Evolutionary conservation across 2,113 vertebrate species (phyloP).

Genomic region (Pelusios castaneus): DNA sequence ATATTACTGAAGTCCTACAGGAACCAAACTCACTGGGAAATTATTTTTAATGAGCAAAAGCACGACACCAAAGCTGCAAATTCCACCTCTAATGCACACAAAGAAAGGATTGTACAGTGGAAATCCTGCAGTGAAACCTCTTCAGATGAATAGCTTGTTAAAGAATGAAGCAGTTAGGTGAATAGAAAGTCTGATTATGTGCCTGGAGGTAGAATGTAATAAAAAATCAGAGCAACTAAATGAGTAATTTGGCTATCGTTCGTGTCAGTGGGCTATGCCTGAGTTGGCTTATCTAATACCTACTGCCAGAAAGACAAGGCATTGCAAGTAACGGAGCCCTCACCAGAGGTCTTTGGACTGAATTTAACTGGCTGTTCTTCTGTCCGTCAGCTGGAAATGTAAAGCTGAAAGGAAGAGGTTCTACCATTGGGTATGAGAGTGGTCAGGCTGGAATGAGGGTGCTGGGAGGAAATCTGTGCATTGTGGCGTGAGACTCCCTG

Average conservation of each 20-base stretch:
- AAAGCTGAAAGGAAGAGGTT: conserved; percentile 1
- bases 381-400: not conserved
- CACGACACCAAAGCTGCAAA: conserved; percentile 12
- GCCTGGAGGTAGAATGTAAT: conserved; percentile 63
- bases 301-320: conserved; percentile 22
- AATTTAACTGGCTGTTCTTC: not conserved
- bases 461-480: not conserved
- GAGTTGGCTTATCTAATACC: conserved; percentile 30
- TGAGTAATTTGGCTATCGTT: conserved; percentile 60
- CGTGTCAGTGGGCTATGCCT: conserved; percentile 33
- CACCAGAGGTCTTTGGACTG: not conserved
- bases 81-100: conserved; percentile 8
- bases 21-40: conserved; percentile 1
- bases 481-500: not conserved
- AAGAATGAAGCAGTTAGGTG: conserved; percentile 72
- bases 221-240: conserved; percentile 64
- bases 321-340: conserved; percentile 1
- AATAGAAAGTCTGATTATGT: conserved; percentile 75
- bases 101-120: conserved; percentile 32
- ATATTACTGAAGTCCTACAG: conserved; percentile 32
- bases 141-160: conserved; percentile 75
- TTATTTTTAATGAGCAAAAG: conserved; percentile 61
- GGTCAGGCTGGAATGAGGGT: not conserved
- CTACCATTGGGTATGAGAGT: not conserved
- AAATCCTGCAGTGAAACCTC: conserved; percentile 63